Conservation (phyloP, 2,797 vertebrate species). For the Pangasius djambal region DNA sequence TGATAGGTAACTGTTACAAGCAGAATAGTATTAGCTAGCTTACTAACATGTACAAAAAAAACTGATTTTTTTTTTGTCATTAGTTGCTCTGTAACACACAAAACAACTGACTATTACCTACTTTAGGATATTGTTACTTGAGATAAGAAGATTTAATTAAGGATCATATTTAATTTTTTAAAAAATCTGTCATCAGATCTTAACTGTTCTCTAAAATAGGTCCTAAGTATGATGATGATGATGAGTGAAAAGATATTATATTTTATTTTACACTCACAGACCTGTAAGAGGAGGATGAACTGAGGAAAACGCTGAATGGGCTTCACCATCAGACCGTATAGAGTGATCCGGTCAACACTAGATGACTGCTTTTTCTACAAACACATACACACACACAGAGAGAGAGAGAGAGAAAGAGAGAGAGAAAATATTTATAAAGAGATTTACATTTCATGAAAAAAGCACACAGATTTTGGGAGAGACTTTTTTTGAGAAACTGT, state of each 20-base stretch:
- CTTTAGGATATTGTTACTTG: background rate
- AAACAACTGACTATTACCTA: background rate
- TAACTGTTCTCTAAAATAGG: background rate
- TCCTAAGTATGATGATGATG: background rate
- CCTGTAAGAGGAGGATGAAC: constrained; percentile 96
- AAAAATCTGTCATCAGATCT: background rate
- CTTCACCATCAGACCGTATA: constrained; percentile 97
- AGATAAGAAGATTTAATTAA: background rate
- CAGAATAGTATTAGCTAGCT: background rate
- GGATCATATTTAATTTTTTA: background rate
- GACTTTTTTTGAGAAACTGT: background rate
- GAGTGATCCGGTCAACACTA: constrained; percentile 90
- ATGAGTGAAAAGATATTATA: background rate
- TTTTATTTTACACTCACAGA: constrained; percentile 61
- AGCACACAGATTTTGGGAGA: background rate
- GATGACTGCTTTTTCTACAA: constrained; percentile 88
- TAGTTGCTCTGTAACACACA: background rate
- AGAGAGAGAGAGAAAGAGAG: too few species aligned
- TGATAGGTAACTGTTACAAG: background rate
- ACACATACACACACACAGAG: background rate
- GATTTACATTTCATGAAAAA: background rate
- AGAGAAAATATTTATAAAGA: background rate
- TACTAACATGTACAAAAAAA: background rate
- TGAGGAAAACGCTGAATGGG: constrained; percentile 97
- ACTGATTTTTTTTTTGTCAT: background rate